Evolutionary conservation across 2,888 invertebrate genomes (phyloP), one percentile per base, ranked within the genome.

Genomic region (Aproaerema taeniolella): DNA sequence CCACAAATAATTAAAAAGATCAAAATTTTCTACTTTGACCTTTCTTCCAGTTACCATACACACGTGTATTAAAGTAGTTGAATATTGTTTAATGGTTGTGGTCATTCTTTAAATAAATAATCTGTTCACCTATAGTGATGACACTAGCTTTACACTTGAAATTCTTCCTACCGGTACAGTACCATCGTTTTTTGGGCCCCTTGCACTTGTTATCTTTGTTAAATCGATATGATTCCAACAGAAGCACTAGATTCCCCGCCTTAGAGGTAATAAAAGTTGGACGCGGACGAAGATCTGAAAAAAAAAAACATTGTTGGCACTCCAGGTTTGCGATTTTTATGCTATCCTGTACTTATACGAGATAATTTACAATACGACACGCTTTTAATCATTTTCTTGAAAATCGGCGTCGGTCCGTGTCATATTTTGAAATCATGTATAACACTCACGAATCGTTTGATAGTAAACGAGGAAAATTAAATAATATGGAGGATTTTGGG

Each of bases 81-180:
- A 2, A 9, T 9, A n/a, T 13, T 31, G 10, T 13, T 43, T 38
- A 49, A 41, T 60, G 58, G 16, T 43, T 56, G 32, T 60, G 58
- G 7, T 17, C 38, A 4, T 47, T 33, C n/a, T 49, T 47, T 1
- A 35, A 20, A 10, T 29, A 6, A 24, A 33, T 16, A n/a, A 45
- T 25, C 2, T 28, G 16, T 1, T 16, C 26, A 2, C 37, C 31
- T 1, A 36, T 6, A 10, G 39, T 39, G 30, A 38, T 17, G 7
- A 39, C 30, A 7, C 15, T 1, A 32, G 47, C 10, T 42, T 41
- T 6, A 38, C 35, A 26, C 43, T 33, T 29, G n/a, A n/a, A n/a
- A 5, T 30, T 20, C n/a, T 13, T 2, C 17, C 25, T 34, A 2
- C 20, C 9, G 12, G 20, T 33, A 12, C 32, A 33, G 12, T n/a